Evolutionary conservation across 2,888 invertebrate genomes (phyloP).

Genomic region (Mythimna impura): DNA sequence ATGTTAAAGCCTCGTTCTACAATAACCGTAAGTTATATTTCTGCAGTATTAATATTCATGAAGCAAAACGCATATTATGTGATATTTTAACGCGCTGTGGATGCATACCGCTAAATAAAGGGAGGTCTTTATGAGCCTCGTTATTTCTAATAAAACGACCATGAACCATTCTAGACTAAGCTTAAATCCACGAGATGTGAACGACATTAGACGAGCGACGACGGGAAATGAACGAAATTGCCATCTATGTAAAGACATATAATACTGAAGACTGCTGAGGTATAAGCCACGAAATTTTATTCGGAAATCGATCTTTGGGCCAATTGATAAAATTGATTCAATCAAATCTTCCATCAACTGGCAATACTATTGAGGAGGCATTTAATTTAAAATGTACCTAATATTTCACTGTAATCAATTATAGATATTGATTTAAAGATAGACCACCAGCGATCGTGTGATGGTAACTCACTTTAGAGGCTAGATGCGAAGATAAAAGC

Average conservation of each 20-base stretch:
- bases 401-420: constrained; percentile 20
- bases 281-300: constrained; percentile 38
- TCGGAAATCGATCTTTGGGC: constrained; percentile 41
- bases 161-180: constrained; percentile 36
- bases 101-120: constrained; percentile 60
- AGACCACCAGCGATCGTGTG: constrained; percentile 14
- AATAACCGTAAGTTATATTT: constrained; percentile 51
- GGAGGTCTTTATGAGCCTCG: constrained; percentile 64
- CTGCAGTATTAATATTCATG: constrained; percentile 64
- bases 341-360: constrained; percentile 31
- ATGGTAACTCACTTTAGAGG: constrained; percentile 44
- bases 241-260: constrained; percentile 12
- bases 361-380: constrained; percentile 8
- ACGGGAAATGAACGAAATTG: constrained; percentile 32
- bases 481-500: constrained; percentile 53
- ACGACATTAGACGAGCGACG: constrained; percentile 29
- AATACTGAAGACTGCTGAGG: constrained; percentile 30
- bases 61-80: constrained; percentile 60
- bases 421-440: constrained; percentile 26
- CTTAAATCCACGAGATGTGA: constrained; percentile 32
- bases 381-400: constrained; percentile 31
- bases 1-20: constrained; percentile 40
- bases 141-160: constrained; percentile 60
- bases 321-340: constrained; percentile 42
- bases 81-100: constrained; percentile 57